phyloP scores from a whole-genome alignment of 2,113 vertebrate species.

The Phrynosoma platyrhinos region DNA sequence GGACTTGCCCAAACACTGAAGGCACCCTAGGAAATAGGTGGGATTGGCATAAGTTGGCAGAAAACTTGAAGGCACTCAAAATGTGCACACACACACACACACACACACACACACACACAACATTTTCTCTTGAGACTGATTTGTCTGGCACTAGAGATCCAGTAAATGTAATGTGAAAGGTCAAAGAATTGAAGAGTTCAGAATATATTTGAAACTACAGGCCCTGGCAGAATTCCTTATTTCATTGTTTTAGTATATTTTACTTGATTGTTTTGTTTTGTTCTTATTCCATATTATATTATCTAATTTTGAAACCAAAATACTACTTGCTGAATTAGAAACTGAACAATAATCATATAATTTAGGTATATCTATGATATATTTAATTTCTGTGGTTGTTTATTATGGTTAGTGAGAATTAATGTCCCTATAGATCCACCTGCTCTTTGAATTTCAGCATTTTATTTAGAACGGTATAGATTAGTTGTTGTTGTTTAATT shows the following conservation, averaged over 20 bases:
- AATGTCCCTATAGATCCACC: neutral
- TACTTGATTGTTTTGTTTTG: neutral
- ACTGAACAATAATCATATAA: neutral
- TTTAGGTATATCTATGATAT: neutral
- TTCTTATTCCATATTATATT: neutral
- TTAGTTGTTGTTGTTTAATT: neutral
- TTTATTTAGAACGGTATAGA: too few relatives aligned
- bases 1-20: too few relatives aligned
- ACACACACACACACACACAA: too few relatives aligned
- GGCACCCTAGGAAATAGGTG: too few relatives aligned
- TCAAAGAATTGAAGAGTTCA: neutral
- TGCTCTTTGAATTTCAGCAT: neutral
- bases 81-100: too few relatives aligned
- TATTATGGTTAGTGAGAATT: neutral
- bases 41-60: too few relatives aligned
- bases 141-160: neutral
- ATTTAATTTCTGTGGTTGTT: neutral
- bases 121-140: neutral
- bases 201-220: too few relatives aligned
- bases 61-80: too few relatives aligned
- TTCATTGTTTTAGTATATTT: neutral
- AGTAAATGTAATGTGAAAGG: neutral
- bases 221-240: neutral
- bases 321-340: neutral
- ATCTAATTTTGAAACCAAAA: neutral